Evolutionary conservation across 2,113 vertebrate species (phyloP).

Genomic region (Mionectes macconnelli): DNA sequence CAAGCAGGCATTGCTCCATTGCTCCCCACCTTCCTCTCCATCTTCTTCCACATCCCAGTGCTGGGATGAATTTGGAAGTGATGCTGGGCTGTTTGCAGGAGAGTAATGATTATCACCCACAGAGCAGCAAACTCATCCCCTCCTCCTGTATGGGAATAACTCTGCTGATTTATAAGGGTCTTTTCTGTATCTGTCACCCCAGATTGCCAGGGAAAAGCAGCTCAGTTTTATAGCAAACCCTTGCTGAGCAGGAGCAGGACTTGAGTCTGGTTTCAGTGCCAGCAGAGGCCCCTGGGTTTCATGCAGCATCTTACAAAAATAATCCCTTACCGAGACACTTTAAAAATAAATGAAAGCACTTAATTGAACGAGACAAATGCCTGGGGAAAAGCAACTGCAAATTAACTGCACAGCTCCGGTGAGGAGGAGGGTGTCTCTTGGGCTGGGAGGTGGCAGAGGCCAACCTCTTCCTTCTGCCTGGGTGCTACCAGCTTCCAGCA

Average conservation of each 20-base stretch:
- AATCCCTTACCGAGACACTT: accelerated
- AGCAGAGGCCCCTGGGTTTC: not conserved
- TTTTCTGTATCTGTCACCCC: not conserved
- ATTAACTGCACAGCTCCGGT: accelerated
- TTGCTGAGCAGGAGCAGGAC: not conserved
- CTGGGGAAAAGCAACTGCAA: not conserved
- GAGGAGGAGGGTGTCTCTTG: not conserved
- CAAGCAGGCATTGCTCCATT: not conserved
- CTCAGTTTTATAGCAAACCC: not conserved
- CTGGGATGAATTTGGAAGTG: not conserved
- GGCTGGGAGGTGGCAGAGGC: not conserved
- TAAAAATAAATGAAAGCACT: conserved; percentile 17
- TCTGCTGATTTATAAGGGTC: not conserved
- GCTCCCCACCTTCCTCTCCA: not conserved
- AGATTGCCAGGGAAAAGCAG: not conserved
- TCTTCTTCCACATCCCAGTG: not conserved
- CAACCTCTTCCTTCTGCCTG: not conserved
- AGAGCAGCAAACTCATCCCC: not conserved
- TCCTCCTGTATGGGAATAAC: not conserved
- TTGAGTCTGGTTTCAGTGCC: not conserved
- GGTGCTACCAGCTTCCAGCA: not conserved
- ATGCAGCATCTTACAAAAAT: not conserved
- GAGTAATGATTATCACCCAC: not conserved
- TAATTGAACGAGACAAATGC: not conserved
- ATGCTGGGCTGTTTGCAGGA: not conserved